These are phyloP conservation scores for Drosophila erecta DNA, from an alignment of 1,140 invertebrate genomes.

Conservation along the genomic window DNA sequence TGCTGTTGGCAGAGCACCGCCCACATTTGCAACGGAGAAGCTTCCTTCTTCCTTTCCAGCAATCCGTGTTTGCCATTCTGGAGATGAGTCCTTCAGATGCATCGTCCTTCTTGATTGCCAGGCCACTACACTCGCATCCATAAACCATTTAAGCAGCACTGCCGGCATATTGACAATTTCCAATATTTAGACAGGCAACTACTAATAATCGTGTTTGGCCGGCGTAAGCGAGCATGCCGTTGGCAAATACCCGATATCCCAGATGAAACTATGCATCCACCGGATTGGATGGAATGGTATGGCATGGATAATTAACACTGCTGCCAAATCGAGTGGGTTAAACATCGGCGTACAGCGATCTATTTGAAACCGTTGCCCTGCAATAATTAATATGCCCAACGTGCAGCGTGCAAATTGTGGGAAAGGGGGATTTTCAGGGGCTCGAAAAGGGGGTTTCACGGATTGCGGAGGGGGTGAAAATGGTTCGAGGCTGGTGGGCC, in stretches of 20 bases:
- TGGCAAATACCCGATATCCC: conserved; percentile 43
- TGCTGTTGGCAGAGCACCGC: conserved; percentile 9
- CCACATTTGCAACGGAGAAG: conserved; percentile 22
- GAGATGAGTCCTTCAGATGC: conserved; percentile 12
- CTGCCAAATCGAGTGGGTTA: conserved; percentile 65
- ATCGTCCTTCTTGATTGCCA: background rate
- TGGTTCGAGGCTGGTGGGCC: conserved; percentile 43
- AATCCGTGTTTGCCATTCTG: background rate
- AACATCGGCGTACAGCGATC: conserved; percentile 46
- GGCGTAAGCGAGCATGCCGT: conserved; percentile 69
- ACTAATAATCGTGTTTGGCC: conserved; percentile 76
- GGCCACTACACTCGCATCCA: background rate
- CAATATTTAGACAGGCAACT: conserved; percentile 79
- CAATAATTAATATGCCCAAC: conserved; percentile 82
- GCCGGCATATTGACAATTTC: conserved; percentile 66
- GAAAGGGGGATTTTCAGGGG: background rate
- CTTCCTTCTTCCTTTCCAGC: conserved; percentile 29
- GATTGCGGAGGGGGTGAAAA: conserved; percentile 4
- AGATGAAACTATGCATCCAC: conserved; percentile 5
- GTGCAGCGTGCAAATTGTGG: conserved; percentile 27
- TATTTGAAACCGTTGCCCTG: conserved; percentile 41
- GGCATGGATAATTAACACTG: conserved; percentile 72
- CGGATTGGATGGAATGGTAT: conserved; percentile 1
- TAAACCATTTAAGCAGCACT: conserved; percentile 47
- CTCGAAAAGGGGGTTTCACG: background rate